A percentile compares a stretch with the other conserved stretches of the same genome.
phyloP scores from a whole-genome alignment of 2,888 invertebrate genomes.

The Ormia ochracea region DNA sequence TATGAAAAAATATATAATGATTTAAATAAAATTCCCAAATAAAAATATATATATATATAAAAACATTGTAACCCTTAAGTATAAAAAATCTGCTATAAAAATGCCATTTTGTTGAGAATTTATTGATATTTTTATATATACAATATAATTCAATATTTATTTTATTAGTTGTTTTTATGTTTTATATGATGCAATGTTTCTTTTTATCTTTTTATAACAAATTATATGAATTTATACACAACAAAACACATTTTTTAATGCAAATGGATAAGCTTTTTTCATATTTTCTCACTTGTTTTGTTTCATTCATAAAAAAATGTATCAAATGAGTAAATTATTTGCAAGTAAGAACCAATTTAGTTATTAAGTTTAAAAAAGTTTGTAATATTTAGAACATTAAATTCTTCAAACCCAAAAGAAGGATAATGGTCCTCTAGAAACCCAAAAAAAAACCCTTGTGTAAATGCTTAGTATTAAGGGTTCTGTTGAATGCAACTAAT shows the following conservation, averaged over 20 bases:
- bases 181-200: constrained; percentile 44
- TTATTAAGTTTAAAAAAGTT: constrained; percentile 51
- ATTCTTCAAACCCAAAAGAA: constrained; percentile 35
- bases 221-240: neutral
- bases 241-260: constrained; percentile 30
- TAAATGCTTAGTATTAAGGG: constrained; percentile 48
- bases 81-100: constrained; percentile 59
- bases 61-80: constrained; percentile 55
- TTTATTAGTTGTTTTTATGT: constrained; percentile 51
- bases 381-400: constrained; percentile 34
- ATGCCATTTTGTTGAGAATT: constrained; percentile 63
- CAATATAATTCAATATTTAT: constrained; percentile 48
- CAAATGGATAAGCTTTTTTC: constrained; percentile 45
- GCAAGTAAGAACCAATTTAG: constrained; percentile 9
- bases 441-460: constrained; percentile 17
- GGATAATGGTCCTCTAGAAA: constrained; percentile 21
- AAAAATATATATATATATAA: neutral
- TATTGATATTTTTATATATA: constrained; percentile 61
- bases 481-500: constrained; percentile 30
- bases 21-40: constrained; percentile 14
- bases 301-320: constrained; percentile 40
- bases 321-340: constrained; percentile 14
- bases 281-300: constrained; percentile 18
- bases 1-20: constrained; percentile 50
- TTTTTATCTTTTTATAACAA: constrained; percentile 13